A percentile compares a stretch with the other conserved stretches of the same genome.
These are phyloP conservation scores for Tridacna gigas DNA, from an alignment of 2,888 invertebrate species.

Conservation along the genomic window DNA sequence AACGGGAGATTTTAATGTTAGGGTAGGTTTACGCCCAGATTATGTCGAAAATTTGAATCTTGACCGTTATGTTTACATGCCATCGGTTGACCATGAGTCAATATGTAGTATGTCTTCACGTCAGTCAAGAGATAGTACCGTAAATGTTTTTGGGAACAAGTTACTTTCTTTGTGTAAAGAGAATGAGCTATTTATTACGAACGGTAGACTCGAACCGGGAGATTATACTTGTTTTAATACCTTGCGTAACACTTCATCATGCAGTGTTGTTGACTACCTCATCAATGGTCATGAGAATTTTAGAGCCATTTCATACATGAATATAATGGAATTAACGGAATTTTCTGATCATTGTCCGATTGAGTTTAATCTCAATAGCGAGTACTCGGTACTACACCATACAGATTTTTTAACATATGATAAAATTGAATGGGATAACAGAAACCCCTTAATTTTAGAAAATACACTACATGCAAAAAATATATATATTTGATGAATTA, in stretches of 20 bases:
- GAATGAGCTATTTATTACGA: slow-evolving; percentile 1
- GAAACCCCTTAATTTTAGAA: neutral
- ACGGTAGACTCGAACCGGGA: slow-evolving; percentile 20
- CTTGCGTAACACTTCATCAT: neutral
- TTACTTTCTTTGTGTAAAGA: slow-evolving; percentile 24
- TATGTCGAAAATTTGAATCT: slow-evolving; percentile 23
- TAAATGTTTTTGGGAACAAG: slow-evolving; percentile 21
- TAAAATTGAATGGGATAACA: neutral
- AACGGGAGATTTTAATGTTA: slow-evolving; percentile 34
- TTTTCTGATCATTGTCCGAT: slow-evolving; percentile 28
- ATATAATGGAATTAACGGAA: neutral
- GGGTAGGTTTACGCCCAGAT: slow-evolving; percentile 7
- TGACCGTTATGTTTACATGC: slow-evolving; percentile 3
- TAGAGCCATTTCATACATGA: neutral
- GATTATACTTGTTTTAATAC: neutral
- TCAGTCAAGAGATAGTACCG: slow-evolving; percentile 5
- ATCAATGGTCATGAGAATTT: neutral
- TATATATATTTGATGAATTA: slow-evolving; percentile 13
- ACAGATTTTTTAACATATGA: neutral
- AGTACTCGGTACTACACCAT: neutral
- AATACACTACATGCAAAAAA: neutral
- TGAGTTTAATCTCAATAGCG: neutral
- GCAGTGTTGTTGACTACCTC: slow-evolving; percentile 31
- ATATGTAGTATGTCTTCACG: neutral
- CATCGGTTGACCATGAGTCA: neutral